These are phyloP conservation scores for Limnephilus lunatus DNA, from an alignment of 2,888 invertebrate genomes.

Conservation along the genomic window DNA sequence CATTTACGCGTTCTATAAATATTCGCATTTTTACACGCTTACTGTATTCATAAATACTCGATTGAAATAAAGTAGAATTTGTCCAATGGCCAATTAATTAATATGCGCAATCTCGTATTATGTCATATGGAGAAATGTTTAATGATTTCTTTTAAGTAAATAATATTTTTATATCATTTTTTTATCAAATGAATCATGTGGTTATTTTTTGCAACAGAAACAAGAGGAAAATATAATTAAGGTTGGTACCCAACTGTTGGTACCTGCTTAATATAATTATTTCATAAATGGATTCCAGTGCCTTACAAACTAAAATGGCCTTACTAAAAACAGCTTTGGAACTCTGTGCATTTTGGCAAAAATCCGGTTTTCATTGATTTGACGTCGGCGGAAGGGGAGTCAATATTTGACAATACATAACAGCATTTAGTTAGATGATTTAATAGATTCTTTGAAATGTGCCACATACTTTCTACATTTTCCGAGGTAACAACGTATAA, in stretches of 20 bases:
- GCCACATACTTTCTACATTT: too few relatives aligned
- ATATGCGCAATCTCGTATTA: not conserved
- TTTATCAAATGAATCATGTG: not conserved
- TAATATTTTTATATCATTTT: not conserved
- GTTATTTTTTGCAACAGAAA: not conserved
- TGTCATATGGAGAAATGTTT: not conserved
- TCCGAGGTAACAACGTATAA: too few relatives aligned
- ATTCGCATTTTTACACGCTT: not conserved
- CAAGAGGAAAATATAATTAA: not conserved
- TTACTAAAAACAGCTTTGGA: not conserved
- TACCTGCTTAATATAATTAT: too few relatives aligned
- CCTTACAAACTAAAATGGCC: not conserved
- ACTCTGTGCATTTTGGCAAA: not conserved
- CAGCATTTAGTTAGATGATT: too few relatives aligned
- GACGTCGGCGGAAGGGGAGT: not conserved
- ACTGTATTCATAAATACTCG: not conserved
- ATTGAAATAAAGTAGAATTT: not conserved
- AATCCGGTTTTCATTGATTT: not conserved
- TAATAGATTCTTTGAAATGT: too few relatives aligned
- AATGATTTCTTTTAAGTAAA: not conserved
- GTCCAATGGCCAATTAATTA: not conserved
- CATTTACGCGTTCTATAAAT: not conserved
- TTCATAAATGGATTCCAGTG: not conserved
- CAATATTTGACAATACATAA: too few relatives aligned
- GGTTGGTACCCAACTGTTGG: not conserved